Percentiles rank a stretch among this genome's conserved stretches.
These are phyloP conservation scores for Aphidius gifuensis DNA, from an alignment of 1,140 invertebrate genomes.

Conservation along the genomic window DNA sequence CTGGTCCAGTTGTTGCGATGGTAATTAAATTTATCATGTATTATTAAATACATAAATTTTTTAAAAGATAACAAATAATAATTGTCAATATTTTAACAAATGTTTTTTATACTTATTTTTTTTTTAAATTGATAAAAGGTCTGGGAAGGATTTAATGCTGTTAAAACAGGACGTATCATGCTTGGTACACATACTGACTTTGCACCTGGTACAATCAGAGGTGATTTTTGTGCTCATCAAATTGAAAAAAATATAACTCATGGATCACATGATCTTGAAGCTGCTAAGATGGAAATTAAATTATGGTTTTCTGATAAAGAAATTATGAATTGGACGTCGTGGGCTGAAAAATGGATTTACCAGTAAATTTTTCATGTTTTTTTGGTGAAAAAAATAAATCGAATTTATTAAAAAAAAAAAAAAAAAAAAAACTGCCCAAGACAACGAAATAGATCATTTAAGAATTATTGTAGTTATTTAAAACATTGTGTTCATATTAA, in stretches of 20 bases:
- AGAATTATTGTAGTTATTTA: no score
- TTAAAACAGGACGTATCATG: slow-evolving; percentile 93
- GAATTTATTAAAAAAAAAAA: no score
- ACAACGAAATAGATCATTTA: no score
- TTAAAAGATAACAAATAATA: background rate
- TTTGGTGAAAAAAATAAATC: no score
- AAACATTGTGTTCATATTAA: no score
- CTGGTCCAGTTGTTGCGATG: slow-evolving; percentile 97
- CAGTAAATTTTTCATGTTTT: slow-evolving; percentile 55
- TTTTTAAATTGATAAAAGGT: slow-evolving; percentile 55
- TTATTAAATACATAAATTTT: background rate
- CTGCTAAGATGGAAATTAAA: slow-evolving; percentile 91
- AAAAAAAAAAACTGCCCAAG: no score
- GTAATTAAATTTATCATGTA: slow-evolving; percentile 50
- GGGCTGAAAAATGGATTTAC: slow-evolving; percentile 82
- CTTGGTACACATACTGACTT: slow-evolving; percentile 92
- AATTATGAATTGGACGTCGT: slow-evolving; percentile 77
- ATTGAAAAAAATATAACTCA: slow-evolving; percentile 95
- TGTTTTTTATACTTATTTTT: background rate
- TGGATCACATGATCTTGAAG: slow-evolving; percentile 73
- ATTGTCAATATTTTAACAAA: no score
- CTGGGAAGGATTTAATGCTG: slow-evolving; percentile 93
- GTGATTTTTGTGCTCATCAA: slow-evolving; percentile 87
- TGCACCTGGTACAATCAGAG: slow-evolving; percentile 89
- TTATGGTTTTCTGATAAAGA: slow-evolving; percentile 91